Conservation (phyloP, 2,888 invertebrate species). For the Drosophila multiciliata region DNA sequence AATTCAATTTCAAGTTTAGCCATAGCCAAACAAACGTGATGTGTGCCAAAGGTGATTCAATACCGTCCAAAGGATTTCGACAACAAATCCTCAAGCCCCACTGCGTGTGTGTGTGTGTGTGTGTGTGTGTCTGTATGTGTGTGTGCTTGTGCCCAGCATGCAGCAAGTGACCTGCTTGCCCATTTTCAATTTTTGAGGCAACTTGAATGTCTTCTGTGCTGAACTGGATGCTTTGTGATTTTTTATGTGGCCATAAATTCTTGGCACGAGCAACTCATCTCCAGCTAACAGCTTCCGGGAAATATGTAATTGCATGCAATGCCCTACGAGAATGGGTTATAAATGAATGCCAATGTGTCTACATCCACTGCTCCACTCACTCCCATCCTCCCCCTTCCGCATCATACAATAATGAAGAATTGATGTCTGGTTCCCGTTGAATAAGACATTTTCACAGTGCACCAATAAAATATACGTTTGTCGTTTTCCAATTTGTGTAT, state of each 20-base stretch:
- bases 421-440: conserved; percentile 38
- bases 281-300: conserved; percentile 25
- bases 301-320: conserved; percentile 55
- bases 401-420: conserved; percentile 31
- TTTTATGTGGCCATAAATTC: conserved; percentile 75
- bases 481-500: conserved; percentile 79
- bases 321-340: conserved; percentile 56
- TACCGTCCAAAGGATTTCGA: conserved; percentile 56
- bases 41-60: conserved; percentile 45
- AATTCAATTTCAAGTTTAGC: conserved; percentile 68
- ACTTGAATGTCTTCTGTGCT: conserved; percentile 28
- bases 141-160: conserved; percentile 17
- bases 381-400: neutral
- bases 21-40: conserved; percentile 74
- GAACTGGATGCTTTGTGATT: conserved; percentile 60
- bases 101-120: neutral
- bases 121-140: neutral
- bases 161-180: conserved; percentile 26
- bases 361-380: neutral
- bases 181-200: conserved; percentile 52
- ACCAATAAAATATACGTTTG: conserved; percentile 53
- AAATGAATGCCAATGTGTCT: conserved; percentile 55
- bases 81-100: conserved; percentile 10
- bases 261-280: conserved; percentile 39
- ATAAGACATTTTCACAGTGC: conserved; percentile 33